Evolutionary conservation across 2,113 vertebrate genomes (phyloP), one percentile per base, ranked within the genome.

Genomic region (Stomatorhinus ivindoensis): DNA sequence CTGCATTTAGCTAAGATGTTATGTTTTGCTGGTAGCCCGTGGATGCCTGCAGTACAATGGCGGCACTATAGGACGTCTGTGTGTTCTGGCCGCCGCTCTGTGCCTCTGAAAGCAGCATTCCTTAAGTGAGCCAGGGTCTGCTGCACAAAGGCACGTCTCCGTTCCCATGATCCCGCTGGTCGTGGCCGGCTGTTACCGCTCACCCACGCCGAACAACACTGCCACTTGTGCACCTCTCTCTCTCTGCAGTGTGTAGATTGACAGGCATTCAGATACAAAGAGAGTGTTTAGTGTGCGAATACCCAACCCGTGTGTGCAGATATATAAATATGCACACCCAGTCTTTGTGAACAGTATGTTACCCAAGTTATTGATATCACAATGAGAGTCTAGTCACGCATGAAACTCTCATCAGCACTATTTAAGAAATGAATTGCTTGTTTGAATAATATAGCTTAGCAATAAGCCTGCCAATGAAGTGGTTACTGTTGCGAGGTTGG

Each of bases 181-280:
- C 35, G 8, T 39, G 53, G 50, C 15, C 55, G 89, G 88, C 80
- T 17, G 27, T 86, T 82, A 48, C 88, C 65, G 44, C 87, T 42
- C 51, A 89, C 42, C 89, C 61, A 89, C 88, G 93, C n/a, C 9
- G 31, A 80, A 80, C n/a, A 80, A 82, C 91, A 92, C 88, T n/a
- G 69, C 47, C 8, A 86, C 83, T 90, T 92, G 94, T 94, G 93
- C 90, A n/a, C 88, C 35, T 86, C 83, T 88, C 91, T 91, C 92
- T 89, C 65, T 15, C 69, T 10, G 5, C 69, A 35, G 9, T 76
- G 69, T 76, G 69, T 76, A 39, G 69, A 31, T 76, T 76, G 27
- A 35, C 69, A 39, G 69, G 35, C 35, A 39, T 76, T 76, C 35
- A 39, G 27, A 39, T 39, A 39, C 11, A 76, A 35, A 73, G 69